Percentiles rank a stretch among this genome's conserved stretches.
phyloP scores from a whole-genome alignment of 2,888 invertebrate species.

The Furcula furcula region DNA sequence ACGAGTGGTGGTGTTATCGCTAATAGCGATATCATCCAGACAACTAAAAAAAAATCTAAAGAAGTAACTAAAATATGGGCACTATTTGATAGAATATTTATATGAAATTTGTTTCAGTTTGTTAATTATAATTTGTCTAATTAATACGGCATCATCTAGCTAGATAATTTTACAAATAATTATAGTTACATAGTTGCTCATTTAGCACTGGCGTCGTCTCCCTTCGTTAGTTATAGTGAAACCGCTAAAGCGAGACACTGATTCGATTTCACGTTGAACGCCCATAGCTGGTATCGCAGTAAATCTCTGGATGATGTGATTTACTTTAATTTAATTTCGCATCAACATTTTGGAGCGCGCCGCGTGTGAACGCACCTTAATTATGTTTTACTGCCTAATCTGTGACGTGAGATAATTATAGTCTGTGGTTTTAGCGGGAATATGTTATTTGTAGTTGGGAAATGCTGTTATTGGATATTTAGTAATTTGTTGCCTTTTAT shows the following conservation, averaged over 20 bases:
- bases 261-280: constrained; percentile 71
- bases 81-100: too few relatives aligned
- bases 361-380: constrained; percentile 64
- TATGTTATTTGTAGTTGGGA: constrained; percentile 10
- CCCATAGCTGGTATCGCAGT: constrained; percentile 53
- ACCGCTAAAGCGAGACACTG: constrained; percentile 67
- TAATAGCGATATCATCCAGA: too few relatives aligned
- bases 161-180: neutral
- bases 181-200: neutral
- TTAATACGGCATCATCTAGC: too few relatives aligned
- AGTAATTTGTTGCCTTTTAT: too few relatives aligned
- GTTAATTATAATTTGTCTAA: too few relatives aligned
- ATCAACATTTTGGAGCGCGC: constrained; percentile 55
- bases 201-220: constrained; percentile 31
- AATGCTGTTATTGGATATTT: constrained; percentile 5
- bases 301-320: constrained; percentile 76
- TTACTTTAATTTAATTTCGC: constrained; percentile 77
- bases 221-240: constrained; percentile 43
- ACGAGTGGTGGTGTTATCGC: neutral
- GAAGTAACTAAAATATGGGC: too few relatives aligned
- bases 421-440: constrained; percentile 12
- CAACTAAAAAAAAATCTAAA: too few relatives aligned
- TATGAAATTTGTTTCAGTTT: too few relatives aligned
- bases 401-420: constrained; percentile 23
- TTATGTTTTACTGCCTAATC: constrained; percentile 50